Conservation (phyloP, 2,113 vertebrate genomes). For the Phyllostomus discolor region DNA sequence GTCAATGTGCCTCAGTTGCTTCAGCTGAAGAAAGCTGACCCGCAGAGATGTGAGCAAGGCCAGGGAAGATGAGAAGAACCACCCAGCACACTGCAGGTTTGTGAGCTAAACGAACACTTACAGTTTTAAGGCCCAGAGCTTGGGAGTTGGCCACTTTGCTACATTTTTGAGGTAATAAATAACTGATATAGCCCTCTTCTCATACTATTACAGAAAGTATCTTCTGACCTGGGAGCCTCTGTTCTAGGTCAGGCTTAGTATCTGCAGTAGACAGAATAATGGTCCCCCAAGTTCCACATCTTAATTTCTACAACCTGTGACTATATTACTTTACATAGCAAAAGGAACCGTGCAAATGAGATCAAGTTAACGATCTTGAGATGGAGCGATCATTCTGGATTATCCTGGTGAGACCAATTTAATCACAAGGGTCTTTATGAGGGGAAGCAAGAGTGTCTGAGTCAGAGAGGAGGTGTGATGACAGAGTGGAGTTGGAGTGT, state of each 20-base stretch:
- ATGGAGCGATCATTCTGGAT: too few relatives aligned
- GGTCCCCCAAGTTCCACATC: not conserved
- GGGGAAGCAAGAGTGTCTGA: too few relatives aligned
- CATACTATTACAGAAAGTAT: not conserved
- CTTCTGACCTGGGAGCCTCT: not conserved
- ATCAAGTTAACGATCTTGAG: not conserved
- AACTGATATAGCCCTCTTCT: not conserved
- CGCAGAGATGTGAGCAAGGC: not conserved
- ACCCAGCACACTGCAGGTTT: not conserved
- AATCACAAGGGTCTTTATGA: not conserved
- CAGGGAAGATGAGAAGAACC: not conserved
- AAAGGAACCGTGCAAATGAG: not conserved
- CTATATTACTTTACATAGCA: not conserved
- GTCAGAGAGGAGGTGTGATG: not conserved
- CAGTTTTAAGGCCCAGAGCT: not conserved
- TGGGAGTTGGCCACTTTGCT: not conserved
- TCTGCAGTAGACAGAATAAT: not conserved
- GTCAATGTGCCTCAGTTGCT: not conserved
- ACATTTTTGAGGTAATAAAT: not conserved
- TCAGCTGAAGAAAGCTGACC: not conserved
- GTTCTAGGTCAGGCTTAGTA: not conserved
- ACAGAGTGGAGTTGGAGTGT: not conserved
- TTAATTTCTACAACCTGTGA: not conserved
- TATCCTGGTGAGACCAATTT: not conserved
- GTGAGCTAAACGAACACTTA: not conserved